Base-by-base conservation (phyloP, 2,888 invertebrate genomes). In the Pristionchus japonicus region DNA sequence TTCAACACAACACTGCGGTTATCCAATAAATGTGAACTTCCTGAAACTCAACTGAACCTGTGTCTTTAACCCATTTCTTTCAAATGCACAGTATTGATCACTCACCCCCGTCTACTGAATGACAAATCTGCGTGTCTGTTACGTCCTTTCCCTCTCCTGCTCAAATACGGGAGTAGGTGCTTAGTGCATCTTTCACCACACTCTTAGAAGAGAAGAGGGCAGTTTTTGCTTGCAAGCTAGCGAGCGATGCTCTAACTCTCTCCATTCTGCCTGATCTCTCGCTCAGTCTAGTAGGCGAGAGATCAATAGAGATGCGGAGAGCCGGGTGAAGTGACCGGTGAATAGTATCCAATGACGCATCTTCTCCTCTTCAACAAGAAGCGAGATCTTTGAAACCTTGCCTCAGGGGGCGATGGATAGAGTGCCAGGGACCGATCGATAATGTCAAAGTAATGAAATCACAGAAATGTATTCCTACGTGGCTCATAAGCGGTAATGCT, bases 271-370 rank as follows among this genome's bases (percentile, higher is more conserved):
- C 27, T 34, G 17, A 1, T 67, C 27, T 67, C 64, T 67, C 64
- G 64, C 64, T 1, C 23, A 3, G 31, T 40, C 70, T 70, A 9
- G 37, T 9, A 17, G 70, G 15, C 70, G 4, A 70, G 70, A 70
- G 70, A 70, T 1, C 37, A 20, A 2, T 37, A 1, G 7, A 9
- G 37, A 70, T 15, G 1, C 37, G 23, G 70, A 70, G 37, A 70
- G 37, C 23, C 31, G 3, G 13, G 13, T 34, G 67, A 67, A 67
- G 15, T 9, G 34, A 67, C 15, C 31, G 1, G 3, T 77, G 77
- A 77, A 77, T 77, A 77, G 77, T 77, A 77, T 77, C 77, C 27
- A 15, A 77, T 77, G 77, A 77, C 77, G 43, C 34, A 64, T 17
- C 77, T 1, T 17, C 43, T 70, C 3, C 4, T n/a, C n/a, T n/a